These are phyloP conservation scores for Salticus scenicus DNA, from an alignment of 2,888 invertebrate species.

Conservation along the genomic window DNA sequence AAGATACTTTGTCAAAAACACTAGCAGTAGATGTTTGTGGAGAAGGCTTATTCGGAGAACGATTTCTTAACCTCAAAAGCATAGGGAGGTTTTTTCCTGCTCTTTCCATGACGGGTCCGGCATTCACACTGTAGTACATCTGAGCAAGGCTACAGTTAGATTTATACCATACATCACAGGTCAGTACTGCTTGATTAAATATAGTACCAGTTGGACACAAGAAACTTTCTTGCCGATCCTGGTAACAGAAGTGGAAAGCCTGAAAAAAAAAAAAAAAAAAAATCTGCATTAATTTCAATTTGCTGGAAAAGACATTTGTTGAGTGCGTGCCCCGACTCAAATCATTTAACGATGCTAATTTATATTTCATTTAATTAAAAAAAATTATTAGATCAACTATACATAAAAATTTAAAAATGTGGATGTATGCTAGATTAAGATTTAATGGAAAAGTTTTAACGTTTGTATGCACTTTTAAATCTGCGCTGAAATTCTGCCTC, in stretches of 20 bases:
- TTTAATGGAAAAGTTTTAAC: too few species aligned
- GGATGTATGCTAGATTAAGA: too few species aligned
- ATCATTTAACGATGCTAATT: too few species aligned
- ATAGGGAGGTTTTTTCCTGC: background rate
- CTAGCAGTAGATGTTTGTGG: background rate
- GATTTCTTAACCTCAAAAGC: background rate
- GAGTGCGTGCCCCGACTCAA: too few species aligned
- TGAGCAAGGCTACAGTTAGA: conserved; percentile 33
- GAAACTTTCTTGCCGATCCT: conserved; percentile 54
- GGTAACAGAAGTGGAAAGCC: conserved; percentile 50
- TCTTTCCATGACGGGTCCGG: background rate
- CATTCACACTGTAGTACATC: background rate
- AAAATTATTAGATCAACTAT: too few species aligned
- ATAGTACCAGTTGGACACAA: conserved; percentile 69
- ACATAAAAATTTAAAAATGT: too few species aligned
- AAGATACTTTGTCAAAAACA: conserved; percentile 36
- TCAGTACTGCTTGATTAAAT: conserved; percentile 64
- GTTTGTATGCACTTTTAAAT: too few species aligned
- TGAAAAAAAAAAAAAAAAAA: conserved; percentile 16
- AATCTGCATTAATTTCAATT: background rate
- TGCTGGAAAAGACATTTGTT: background rate
- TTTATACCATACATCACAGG: conserved; percentile 69
- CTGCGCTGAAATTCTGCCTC: too few species aligned
- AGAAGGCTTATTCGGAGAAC: background rate
- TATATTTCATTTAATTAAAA: too few species aligned